These are phyloP conservation scores for Cheilinus undulatus DNA, from an alignment of 2,113 vertebrate genomes.

Conservation along the genomic window DNA sequence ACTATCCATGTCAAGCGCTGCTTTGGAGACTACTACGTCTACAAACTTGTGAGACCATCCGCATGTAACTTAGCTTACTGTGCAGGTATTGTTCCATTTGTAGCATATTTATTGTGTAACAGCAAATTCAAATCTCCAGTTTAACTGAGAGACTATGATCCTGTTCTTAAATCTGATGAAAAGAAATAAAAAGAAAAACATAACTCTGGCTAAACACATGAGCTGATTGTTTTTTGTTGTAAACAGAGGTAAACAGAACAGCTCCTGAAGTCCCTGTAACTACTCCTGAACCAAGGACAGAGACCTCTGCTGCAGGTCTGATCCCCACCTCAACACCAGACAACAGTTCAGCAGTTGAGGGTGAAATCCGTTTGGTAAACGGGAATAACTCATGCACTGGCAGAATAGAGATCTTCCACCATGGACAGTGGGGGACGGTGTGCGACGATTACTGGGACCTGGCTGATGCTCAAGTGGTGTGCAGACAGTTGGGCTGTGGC, in stretches of 20 bases:
- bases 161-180: neutral
- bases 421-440: constrained; percentile 68
- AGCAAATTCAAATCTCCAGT: neutral
- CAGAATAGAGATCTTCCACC: constrained; percentile 64
- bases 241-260: neutral
- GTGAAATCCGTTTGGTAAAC: constrained; percentile 50
- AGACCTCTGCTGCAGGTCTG: accelerated
- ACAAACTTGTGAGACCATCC: constrained; percentile 48
- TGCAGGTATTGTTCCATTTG: constrained; percentile 47
- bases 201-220: too few species aligned
- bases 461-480: constrained; percentile 65
- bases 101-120: neutral
- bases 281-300: neutral
- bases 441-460: constrained; percentile 59
- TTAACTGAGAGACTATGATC: neutral
- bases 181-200: too few species aligned
- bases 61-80: constrained; percentile 9
- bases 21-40: constrained; percentile 61
- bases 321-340: neutral
- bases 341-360: constrained; percentile 27
- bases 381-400: constrained; percentile 61
- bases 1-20: constrained; percentile 69
- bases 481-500: constrained; percentile 72
- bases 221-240: neutral
- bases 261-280: neutral